Conservation (phyloP, 2,888 invertebrate species). For the Xylota sylvarum region DNA sequence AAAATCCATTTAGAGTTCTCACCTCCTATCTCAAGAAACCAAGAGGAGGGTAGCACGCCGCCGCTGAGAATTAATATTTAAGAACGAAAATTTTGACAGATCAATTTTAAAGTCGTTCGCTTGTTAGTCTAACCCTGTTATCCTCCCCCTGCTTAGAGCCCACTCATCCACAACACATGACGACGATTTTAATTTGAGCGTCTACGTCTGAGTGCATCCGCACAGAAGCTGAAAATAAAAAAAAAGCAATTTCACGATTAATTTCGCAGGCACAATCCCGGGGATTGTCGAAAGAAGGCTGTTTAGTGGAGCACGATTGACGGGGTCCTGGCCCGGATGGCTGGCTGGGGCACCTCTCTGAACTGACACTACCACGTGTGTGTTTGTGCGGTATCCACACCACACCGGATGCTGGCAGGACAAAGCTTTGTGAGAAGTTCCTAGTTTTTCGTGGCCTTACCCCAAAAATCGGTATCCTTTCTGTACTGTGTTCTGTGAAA, state of each 20-base stretch:
- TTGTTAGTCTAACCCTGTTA: conserved; percentile 53
- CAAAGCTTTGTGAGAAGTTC: conserved; percentile 21
- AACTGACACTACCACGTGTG: conserved; percentile 21
- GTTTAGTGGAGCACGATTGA: conserved; percentile 68
- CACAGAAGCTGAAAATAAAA: conserved; percentile 60
- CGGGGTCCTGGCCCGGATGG: conserved; percentile 19
- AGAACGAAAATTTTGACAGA: conserved; percentile 63
- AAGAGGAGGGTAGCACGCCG: conserved; percentile 15
- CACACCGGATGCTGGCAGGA: conserved; percentile 30
- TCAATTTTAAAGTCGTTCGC: conserved; percentile 68
- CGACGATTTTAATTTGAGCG: conserved; percentile 71
- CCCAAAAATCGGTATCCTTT: conserved; percentile 46
- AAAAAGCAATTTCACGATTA: conserved; percentile 77
- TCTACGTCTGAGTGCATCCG: conserved; percentile 73
- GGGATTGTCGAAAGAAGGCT: conserved; percentile 69
- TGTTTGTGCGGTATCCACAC: conserved; percentile 18
- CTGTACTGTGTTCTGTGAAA: conserved; percentile 12
- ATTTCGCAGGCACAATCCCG: conserved; percentile 74
- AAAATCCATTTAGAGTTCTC: conserved; percentile 21
- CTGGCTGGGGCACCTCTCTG: conserved; percentile 6
- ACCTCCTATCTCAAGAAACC: conserved; percentile 8
- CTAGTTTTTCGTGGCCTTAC: conserved; percentile 27
- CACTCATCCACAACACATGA: conserved; percentile 34
- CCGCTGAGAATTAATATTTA: conserved; percentile 68
- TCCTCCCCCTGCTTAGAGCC: conserved; percentile 29